phyloP scores from a whole-genome alignment of 2,888 invertebrate genomes.

The Pedicia rivosa region DNA sequence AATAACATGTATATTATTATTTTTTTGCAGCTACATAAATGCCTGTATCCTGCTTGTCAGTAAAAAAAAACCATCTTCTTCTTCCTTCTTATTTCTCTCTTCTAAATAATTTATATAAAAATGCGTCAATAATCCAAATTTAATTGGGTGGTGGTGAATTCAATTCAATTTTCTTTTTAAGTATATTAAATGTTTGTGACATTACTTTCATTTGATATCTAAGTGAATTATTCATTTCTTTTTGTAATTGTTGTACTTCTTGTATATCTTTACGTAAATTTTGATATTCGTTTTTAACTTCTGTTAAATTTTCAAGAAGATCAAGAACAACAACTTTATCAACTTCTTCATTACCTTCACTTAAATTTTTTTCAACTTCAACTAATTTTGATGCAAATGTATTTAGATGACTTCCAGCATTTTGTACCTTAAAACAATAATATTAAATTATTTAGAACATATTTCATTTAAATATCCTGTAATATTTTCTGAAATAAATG shows the following conservation, averaged over 20 bases:
- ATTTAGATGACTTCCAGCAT: conserved; percentile 55
- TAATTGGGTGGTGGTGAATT: conserved; percentile 31
- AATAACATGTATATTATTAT: no score
- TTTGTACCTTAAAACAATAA: conserved; percentile 45
- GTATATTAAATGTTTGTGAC: conserved; percentile 55
- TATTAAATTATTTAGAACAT: no score
- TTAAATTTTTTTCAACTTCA: conserved; percentile 41
- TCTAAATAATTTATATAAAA: no score
- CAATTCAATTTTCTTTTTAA: conserved; percentile 49
- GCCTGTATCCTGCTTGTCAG: no score
- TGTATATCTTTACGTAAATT: conserved; percentile 60
- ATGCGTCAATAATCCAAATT: no score
- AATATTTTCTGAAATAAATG: no score
- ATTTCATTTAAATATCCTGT: no score
- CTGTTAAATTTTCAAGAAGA: conserved; percentile 58
- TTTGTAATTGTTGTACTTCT: conserved; percentile 65
- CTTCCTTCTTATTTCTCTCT: no score
- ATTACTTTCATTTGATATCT: conserved; percentile 46
- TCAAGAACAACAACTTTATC: conserved; percentile 52
- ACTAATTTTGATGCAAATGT: conserved; percentile 59
- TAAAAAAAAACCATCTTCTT: no score
- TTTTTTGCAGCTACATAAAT: no score
- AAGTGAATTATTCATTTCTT: conserved; percentile 59
- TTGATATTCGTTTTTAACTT: conserved; percentile 65
- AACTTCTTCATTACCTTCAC: conserved; percentile 19